A percentile compares a stretch with the other conserved stretches of the same genome.
Conservation (phyloP, 2,113 vertebrate species). For the Leptodactylus fuscus region DNA sequence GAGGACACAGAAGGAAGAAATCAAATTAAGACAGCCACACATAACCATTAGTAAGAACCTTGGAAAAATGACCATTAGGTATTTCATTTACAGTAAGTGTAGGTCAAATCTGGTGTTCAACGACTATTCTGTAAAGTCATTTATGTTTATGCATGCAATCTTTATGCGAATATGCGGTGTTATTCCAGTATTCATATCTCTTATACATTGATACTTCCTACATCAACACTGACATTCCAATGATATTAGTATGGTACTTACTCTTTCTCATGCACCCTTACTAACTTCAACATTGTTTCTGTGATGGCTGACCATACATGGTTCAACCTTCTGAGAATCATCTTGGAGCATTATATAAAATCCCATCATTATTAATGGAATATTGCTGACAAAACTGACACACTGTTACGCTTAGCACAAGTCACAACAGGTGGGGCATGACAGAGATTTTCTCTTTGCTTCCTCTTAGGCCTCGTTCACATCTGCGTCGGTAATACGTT, state of each 20-base stretch:
- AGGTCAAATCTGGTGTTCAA: constrained; percentile 5
- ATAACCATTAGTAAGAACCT: constrained; percentile 79
- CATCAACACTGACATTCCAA: neutral
- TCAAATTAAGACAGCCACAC: constrained; percentile 98
- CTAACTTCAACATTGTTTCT: too few species aligned
- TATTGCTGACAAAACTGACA: too few species aligned
- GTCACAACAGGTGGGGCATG: too few species aligned
- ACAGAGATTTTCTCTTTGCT: too few species aligned
- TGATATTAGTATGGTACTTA: neutral
- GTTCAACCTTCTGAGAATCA: too few species aligned
- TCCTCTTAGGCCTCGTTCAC: too few species aligned
- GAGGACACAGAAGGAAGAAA: constrained; percentile 99
- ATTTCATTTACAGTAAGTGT: constrained; percentile 28
- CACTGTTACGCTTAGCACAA: too few species aligned
- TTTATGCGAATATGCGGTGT: neutral
- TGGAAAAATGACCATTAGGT: constrained; percentile 87
- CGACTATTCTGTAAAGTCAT: neutral
- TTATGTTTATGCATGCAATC: neutral
- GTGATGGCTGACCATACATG: too few species aligned
- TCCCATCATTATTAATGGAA: too few species aligned
- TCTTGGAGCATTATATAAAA: too few species aligned
- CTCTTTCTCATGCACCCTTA: neutral
- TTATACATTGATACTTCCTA: neutral
- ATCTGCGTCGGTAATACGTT: too few species aligned
- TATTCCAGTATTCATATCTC: neutral